These are phyloP conservation scores for Thecocarcelia acutangulata DNA, from an alignment of 2,888 invertebrate species.

Conservation along the genomic window DNA sequence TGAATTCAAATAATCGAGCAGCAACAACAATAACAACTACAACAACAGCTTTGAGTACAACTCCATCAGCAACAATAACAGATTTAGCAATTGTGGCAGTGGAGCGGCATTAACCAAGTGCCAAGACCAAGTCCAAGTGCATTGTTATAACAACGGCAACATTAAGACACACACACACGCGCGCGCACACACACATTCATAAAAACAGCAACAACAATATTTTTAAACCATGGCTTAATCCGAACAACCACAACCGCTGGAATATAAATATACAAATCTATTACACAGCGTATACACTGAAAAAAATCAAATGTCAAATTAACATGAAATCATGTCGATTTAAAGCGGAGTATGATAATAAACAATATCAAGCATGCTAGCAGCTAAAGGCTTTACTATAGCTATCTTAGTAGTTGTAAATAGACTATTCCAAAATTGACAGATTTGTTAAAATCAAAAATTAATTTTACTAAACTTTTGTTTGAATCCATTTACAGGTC, in stretches of 20 bases:
- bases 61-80: conserved; percentile 46
- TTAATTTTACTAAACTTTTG: too few species aligned
- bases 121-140: conserved; percentile 74
- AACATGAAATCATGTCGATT: too few species aligned
- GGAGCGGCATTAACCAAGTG: conserved; percentile 74
- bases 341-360: too few species aligned
- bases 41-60: conserved; percentile 28
- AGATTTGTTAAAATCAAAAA: too few species aligned
- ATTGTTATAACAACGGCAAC: conserved; percentile 59
- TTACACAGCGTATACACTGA: too few species aligned
- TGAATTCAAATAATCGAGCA: conserved; percentile 58
- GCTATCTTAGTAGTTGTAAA: too few species aligned
- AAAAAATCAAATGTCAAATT: too few species aligned
- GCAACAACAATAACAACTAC: conserved; percentile 19
- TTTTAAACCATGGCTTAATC: conserved; percentile 45
- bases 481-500: too few species aligned
- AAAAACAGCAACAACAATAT: conserved; percentile 20
- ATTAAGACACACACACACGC: conserved; percentile 32
- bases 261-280: conserved; percentile 19
- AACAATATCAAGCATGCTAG: too few species aligned
- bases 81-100: conserved; percentile 61
- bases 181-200: neutral
- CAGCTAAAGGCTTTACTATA: too few species aligned
- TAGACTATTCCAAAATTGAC: too few species aligned
- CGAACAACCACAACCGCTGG: conserved; percentile 13